Percentiles rank a stretch among this genome's conserved stretches.
These are phyloP conservation scores for Nyctibius bracteatus DNA, from an alignment of 2,113 vertebrate genomes.

Conservation along the genomic window DNA sequence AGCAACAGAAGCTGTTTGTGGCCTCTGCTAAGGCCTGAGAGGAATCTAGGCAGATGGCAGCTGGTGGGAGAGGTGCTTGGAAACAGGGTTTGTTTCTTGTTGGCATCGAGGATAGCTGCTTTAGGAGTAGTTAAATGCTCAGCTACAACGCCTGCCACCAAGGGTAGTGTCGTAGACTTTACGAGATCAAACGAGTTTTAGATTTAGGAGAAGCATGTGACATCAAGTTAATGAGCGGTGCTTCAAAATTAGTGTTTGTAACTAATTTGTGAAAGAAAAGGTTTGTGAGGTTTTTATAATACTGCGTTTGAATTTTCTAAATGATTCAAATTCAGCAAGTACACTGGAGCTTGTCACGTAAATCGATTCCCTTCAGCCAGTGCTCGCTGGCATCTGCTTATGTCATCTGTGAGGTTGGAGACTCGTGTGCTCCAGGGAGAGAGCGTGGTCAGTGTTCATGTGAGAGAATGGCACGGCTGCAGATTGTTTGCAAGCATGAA, in stretches of 20 bases:
- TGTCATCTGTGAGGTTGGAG: not conserved
- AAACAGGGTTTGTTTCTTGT: not conserved
- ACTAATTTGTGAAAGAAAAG: not conserved
- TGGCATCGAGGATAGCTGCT: not conserved
- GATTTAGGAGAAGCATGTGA: too few relatives aligned
- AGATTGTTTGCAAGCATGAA: not conserved
- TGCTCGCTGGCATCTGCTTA: fast-evolving
- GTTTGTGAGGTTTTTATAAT: not conserved
- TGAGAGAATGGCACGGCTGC: fast-evolving
- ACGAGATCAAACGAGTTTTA: not conserved
- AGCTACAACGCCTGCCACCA: fast-evolving
- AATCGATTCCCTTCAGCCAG: not conserved
- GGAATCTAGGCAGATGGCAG: not conserved
- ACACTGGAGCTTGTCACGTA: not conserved
- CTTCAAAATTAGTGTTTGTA: not conserved
- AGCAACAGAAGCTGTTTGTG: not conserved
- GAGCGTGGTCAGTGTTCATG: fast-evolving
- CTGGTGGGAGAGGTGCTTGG: not conserved
- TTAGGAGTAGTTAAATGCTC: fast-evolving
- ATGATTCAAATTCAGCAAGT: not conserved
- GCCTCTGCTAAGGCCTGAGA: not conserved
- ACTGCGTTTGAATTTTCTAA: not conserved
- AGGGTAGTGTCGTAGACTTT: not conserved
- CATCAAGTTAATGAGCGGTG: not conserved
- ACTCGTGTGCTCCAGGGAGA: not conserved